These are phyloP conservation scores for Catamblyrhynchus diadema DNA, from an alignment of 2,797 vertebrate species.

Conservation along the genomic window DNA sequence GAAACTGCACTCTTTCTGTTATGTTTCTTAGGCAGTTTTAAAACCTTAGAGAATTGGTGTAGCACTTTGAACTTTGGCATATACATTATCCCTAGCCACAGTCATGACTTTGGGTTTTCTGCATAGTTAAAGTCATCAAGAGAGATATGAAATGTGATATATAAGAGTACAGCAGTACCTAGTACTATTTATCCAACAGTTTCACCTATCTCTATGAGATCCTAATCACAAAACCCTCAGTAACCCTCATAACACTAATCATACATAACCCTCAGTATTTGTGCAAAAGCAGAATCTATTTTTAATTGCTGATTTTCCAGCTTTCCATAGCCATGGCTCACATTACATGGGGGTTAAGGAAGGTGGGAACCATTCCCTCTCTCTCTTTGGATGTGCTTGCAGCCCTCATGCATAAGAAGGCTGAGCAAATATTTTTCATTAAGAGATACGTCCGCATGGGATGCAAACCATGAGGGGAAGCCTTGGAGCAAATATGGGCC, in stretches of 20 bases:
- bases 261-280: not conserved
- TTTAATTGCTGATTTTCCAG: not conserved
- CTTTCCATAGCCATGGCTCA: not conserved
- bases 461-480: not conserved
- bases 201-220: not conserved
- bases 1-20: not conserved
- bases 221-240: not conserved
- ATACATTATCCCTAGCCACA: not conserved
- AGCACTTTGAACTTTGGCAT: not conserved
- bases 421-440: fast-evolving
- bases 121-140: not conserved
- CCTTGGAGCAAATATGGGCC: not conserved
- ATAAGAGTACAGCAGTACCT: not conserved
- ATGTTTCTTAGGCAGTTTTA: not conserved
- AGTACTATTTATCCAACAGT: not conserved
- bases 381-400: not conserved
- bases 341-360: not conserved
- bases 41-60: not conserved
- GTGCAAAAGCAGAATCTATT: not conserved
- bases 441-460: not conserved
- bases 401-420: not conserved
- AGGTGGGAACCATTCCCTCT: not conserved
- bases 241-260: not conserved
- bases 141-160: not conserved
- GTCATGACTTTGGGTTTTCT: not conserved